Base-by-base conservation (phyloP, 2,888 invertebrate genomes). In the Aleiodes leptofemur region DNA sequence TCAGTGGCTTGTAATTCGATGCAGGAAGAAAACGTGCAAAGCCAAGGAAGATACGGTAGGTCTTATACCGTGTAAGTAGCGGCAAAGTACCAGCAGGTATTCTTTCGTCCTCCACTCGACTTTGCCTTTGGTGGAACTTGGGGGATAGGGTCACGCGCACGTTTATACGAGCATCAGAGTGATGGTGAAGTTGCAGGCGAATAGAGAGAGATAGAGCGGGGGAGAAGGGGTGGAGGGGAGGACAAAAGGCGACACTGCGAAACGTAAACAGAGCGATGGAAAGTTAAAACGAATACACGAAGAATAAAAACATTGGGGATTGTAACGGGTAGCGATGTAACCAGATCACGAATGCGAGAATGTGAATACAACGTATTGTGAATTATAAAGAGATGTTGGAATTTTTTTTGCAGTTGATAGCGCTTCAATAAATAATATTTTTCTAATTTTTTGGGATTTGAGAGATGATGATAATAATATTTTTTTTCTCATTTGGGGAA, bases 241-340 rank as follows among this genome's bases (percentile, higher is more conserved):
- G 61, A 43, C 61, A 61, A 57, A 77, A 51, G 72, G 51, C 61
- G 61, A 61, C 61, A 61, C 43, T 14, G 68, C 74, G 71, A 77
- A 69, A 76, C 34, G 51, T 51, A 76, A 43, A 71, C 77, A 77
- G 72, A 77, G 68, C 61, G 59, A 48, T 68, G 38, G 38, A 53
- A 48, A n/a, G 68, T 73, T 59, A 48, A 11, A 61, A 72, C 70
- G 56, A 53, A 43, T 16, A 43, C 38, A 43, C 81, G 76, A 76
- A 69, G 79, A 78, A 81, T 79, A 84, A 82, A 83, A 85, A 84
- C 84, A 83, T 82, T 81, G 53, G 34, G 23, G 23, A 23, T 53
- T 16, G 83, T 86, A 86, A 86, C 86, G 85, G 86, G 83, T 83
- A 86, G 59, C 83, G 81, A 84, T 85, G 84, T 83, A 85, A 84